Evolutionary conservation across 1,140 invertebrate genomes (phyloP).

Genomic region (Dinoponera quadriceps): DNA sequence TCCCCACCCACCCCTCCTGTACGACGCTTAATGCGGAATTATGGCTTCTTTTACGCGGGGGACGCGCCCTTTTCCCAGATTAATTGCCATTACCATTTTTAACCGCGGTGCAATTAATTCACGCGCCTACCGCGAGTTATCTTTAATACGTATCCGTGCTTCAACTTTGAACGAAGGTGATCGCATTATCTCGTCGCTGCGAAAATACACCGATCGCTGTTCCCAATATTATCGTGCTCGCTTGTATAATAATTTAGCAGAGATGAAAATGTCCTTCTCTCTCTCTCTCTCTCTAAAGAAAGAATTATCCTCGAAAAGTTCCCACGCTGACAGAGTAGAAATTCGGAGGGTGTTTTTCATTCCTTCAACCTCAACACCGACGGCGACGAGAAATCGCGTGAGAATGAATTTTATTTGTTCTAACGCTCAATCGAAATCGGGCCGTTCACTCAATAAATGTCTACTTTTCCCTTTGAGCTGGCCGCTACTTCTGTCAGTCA

Average conservation of each 20-base stretch:
- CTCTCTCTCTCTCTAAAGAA: neutral
- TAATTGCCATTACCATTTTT: conserved; percentile 11
- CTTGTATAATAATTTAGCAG: neutral
- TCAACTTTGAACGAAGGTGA: neutral
- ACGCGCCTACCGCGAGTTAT: too few relatives aligned
- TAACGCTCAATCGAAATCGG: neutral
- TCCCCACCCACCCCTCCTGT: neutral
- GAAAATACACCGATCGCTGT: neutral
- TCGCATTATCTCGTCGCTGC: conserved; percentile 2
- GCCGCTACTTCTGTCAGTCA: neutral
- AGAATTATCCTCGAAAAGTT: conserved; percentile 41
- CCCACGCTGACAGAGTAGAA: neutral
- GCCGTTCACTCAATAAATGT: neutral
- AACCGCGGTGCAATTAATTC: neutral
- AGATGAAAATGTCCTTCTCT: conserved; percentile 6
- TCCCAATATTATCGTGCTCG: neutral
- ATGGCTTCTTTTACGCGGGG: neutral
- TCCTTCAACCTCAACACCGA: neutral
- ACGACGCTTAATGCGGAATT: conserved; percentile 37
- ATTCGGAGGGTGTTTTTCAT: too few relatives aligned
- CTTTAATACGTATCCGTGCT: neutral
- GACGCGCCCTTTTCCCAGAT: neutral
- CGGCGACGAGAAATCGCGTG: neutral
- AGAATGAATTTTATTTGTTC: conserved; percentile 29
- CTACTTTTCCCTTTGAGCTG: conserved; percentile 20